phyloP scores from a whole-genome alignment of 2,888 invertebrate genomes.

The Lycia hirtaria region DNA sequence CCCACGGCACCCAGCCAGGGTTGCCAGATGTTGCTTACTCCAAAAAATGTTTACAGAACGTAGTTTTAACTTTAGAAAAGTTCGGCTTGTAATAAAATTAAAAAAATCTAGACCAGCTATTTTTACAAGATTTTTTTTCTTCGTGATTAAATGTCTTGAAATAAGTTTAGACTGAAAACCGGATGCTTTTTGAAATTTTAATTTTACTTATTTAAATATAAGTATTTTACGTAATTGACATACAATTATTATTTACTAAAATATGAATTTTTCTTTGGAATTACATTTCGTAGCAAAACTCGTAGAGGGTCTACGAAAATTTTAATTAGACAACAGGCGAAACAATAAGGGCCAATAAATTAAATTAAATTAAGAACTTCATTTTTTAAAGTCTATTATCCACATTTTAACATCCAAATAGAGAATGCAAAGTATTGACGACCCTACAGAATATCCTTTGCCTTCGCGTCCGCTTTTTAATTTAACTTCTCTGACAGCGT shows the following conservation, averaged over 20 bases:
- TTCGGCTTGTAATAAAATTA: background rate
- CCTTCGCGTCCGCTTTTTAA: conserved; percentile 70
- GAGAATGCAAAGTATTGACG: conserved; percentile 34
- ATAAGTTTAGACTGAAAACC: background rate
- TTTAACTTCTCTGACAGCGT: conserved; percentile 75
- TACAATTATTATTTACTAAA: too few species aligned
- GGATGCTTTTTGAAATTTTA: too few species aligned
- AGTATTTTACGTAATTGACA: too few species aligned
- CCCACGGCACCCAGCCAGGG: conserved; percentile 67
- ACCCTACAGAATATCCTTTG: conserved; percentile 55
- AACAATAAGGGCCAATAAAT: too few species aligned
- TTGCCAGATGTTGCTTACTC: conserved; percentile 48
- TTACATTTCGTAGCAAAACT: conserved; percentile 18
- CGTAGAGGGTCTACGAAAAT: conserved; percentile 39
- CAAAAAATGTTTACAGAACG: conserved; percentile 26
- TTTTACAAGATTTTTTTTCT: background rate
- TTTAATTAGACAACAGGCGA: background rate
- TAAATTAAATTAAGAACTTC: too few species aligned
- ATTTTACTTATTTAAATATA: too few species aligned
- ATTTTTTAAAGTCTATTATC: too few species aligned
- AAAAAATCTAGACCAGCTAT: background rate
- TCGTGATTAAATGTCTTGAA: background rate
- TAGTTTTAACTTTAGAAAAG: conserved; percentile 10
- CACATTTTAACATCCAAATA: too few species aligned
- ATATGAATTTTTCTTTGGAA: background rate